Base-by-base conservation (phyloP, 2,113 vertebrate genomes). In the Okapia johnstoni region DNA sequence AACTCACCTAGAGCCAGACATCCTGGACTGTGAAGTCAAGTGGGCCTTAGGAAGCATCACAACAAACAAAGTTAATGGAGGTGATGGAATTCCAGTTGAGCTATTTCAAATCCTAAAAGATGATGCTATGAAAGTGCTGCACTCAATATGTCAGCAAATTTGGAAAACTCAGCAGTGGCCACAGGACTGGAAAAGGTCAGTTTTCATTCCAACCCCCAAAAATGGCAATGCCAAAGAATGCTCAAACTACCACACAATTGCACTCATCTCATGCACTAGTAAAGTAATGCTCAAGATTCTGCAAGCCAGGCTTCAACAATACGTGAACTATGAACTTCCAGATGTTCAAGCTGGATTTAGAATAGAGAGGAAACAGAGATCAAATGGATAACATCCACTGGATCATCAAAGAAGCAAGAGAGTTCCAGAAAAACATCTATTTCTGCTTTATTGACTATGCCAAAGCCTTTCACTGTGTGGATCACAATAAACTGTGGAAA, bases 281-380 rank as follows among this genome's bases (percentile, higher is more conserved):
- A 63, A 63, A 63, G 30, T n/a, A 63, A 63, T 17, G 7, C 61
- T 4, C 61, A 4, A 63, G 33, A n/a, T 63, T 63, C 3, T n/a
- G 30, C 7, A 63, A 63, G 61, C 30, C 15, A 63, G 15, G 15
- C 30, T 63, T 63, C 61, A 63, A 3, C 15, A 63, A 63, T 63
- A 63, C 0, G 0, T 63, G 61, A 63, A n/a, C 61, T 1, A 0
- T 33, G 30, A 63, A 63, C 14, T 17, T 33, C 30, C 61, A 63
- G 7, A 33, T 33, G 61, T 63, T 63, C 30, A 63, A 63, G 61
- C 61, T 33, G 61, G 61, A 17, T 63, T 63, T 63, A 63, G 14
- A 63, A 60, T 33, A 63, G 61, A 63, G 61, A 33, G 61, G 15
- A 17, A 63, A 30, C 61, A 63, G 30, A 63, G 61, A 63, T 8